Percentiles rank a stretch among this genome's conserved stretches.
Evolutionary conservation across 2,888 invertebrate genomes (phyloP).

Genomic region (Dusona sp.): DNA sequence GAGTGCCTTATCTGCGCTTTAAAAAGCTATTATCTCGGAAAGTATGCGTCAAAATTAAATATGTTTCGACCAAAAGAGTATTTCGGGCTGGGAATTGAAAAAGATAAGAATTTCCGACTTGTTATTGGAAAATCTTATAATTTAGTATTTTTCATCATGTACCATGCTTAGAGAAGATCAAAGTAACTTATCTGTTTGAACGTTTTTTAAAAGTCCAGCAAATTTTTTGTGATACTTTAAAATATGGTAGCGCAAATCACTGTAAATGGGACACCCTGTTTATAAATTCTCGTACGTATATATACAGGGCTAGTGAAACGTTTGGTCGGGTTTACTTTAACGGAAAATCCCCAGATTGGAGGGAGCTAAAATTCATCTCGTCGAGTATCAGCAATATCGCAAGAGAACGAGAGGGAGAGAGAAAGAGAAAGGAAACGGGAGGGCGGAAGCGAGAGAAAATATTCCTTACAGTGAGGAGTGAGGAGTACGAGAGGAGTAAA

Average conservation of each 20-base stretch:
- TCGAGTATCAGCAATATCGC: slow-evolving; percentile 59
- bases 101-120: neutral
- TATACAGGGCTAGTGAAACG: neutral
- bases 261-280: neutral
- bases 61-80: neutral
- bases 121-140: neutral
- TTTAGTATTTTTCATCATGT: too few species aligned
- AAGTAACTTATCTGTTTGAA: neutral
- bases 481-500: neutral
- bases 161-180: too few species aligned
- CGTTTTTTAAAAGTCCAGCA: neutral
- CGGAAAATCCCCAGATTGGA: slow-evolving; percentile 53
- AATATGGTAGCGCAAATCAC: neutral
- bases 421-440: neutral
- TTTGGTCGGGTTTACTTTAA: slow-evolving; percentile 49
- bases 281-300: slow-evolving; percentile 22
- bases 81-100: neutral
- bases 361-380: slow-evolving; percentile 60
- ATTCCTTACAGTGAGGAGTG: neutral
- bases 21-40: neutral
- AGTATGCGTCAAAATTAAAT: neutral
- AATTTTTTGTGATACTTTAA: neutral
- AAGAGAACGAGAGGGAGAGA: neutral
- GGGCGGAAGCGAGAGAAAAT: neutral
- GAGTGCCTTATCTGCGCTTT: neutral